Percentiles rank a stretch among this genome's conserved stretches.
Evolutionary conservation across 2,797 vertebrate species (phyloP).

Genomic region (Epinephelus malabaricus): DNA sequence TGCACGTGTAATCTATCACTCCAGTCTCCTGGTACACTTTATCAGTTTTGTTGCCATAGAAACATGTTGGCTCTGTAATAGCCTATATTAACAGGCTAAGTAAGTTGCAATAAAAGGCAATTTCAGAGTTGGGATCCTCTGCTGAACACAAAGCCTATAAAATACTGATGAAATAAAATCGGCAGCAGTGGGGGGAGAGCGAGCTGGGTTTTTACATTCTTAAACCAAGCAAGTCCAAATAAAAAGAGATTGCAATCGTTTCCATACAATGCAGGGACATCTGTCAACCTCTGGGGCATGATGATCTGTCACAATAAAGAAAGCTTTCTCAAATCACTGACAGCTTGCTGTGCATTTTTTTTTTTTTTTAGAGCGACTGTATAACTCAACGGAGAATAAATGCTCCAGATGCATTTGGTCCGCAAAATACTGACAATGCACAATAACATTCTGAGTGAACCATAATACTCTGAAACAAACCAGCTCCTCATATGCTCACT

Average conservation of each 20-base stretch:
- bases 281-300: conserved; percentile 83
- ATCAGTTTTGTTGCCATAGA: conserved; percentile 91
- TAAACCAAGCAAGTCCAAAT: conserved; percentile 78
- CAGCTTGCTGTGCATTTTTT: conserved; percentile 71
- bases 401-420: conserved; percentile 69
- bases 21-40: conserved; percentile 89
- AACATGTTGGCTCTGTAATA: conserved; percentile 87
- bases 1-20: conserved; percentile 96
- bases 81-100: conserved; percentile 91
- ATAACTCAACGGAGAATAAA: conserved; percentile 73
- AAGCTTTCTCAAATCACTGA: conserved; percentile 76
- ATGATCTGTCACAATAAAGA: conserved; percentile 84
- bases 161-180: conserved; percentile 83
- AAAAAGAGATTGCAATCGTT: conserved; percentile 74
- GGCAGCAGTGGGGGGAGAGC: conserved; percentile 62
- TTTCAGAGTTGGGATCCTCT: conserved; percentile 81
- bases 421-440: conserved; percentile 62
- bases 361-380: conserved; percentile 48
- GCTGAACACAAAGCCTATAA: conserved; percentile 83
- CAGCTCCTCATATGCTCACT: conserved; percentile 43
- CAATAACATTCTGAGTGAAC: conserved; percentile 43
- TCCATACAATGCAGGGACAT: conserved; percentile 72
- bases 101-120: conserved; percentile 88
- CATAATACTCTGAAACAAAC: conserved; percentile 66
- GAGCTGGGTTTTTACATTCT: conserved; percentile 70